Base-by-base conservation (phyloP, 2,888 invertebrate genomes). In the Ophioninae sp. region DNA sequence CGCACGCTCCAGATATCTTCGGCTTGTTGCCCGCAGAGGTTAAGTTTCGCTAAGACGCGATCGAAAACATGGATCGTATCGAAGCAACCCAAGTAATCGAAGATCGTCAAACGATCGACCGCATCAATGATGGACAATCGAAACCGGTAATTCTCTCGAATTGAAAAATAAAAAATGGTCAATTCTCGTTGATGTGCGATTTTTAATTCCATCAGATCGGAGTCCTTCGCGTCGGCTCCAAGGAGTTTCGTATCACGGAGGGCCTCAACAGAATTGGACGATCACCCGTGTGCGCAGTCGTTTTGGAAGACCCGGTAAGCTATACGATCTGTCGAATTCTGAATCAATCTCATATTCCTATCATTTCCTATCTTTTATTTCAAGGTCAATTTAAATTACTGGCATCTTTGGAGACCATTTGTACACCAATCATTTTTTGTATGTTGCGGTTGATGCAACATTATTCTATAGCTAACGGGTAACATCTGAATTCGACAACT, bases 211-310 rank as follows among this genome's bases (percentile, higher is more conserved):
- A 30, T 51, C 6, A 90, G 90, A 59, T 89, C 30, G 88, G 87
- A 20, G 63, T 51, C 9, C 65, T 90, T 9, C 58, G 7, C 3
- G 65, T 89, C 17, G 86, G 81, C 10, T 30, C 76, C 6, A 20
- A 30, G 3, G 72, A 74, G 1, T 84, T 87, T 73, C 68, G 77
- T 10, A 85, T 90, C 6, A 73, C 83, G 0, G 51, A 68, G n/a
- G 90, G 90, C 20, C 80, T 87, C 23, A 89, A 80, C 39, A 86
- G 82, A 56, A 85, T 90, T 61, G 90, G 89, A 13, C 86, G 90
- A 63, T 78, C 86, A 9, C 81, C 85, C 0, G 7, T 58, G 6
- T 88, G 86, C 61, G 9, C 81, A 8, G 81, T 90, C 3, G 0
- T 81, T 30, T 9, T 90, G 6, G 20, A 76, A 1, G 81, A 90